Evolutionary conservation across 2,888 invertebrate species (phyloP).

Genomic region (Hyposoter dolosus): DNA sequence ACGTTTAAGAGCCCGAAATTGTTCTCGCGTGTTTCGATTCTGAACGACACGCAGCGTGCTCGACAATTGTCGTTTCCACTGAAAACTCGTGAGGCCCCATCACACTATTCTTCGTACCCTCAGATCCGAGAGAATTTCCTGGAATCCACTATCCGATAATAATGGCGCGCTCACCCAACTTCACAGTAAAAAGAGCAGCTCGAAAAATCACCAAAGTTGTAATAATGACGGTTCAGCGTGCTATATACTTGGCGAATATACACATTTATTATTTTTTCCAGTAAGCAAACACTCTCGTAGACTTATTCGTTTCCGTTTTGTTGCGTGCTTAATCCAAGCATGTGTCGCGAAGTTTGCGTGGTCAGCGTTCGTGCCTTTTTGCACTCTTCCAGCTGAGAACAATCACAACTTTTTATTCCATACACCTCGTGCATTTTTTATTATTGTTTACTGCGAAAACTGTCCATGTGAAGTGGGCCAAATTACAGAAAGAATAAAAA

Average conservation of each 20-base stretch:
- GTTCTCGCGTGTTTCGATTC: conserved; percentile 75
- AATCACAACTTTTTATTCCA: conserved; percentile 22
- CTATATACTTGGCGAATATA: conserved; percentile 67
- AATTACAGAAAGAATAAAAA: conserved; percentile 14
- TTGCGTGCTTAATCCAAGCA: conserved; percentile 41
- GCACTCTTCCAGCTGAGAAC: background rate
- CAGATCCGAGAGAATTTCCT: conserved; percentile 73
- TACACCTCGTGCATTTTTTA: background rate
- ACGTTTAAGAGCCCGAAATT: conserved; percentile 68
- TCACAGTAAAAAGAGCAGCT: conserved; percentile 70
- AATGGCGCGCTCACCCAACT: conserved; percentile 64
- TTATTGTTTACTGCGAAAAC: conserved; percentile 4
- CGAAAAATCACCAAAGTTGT: conserved; percentile 68
- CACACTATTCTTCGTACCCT: conserved; percentile 31
- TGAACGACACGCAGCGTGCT: conserved; percentile 42
- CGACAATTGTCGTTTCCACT: conserved; percentile 68
- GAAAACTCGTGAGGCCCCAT: conserved; percentile 70
- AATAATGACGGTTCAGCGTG: conserved; percentile 76
- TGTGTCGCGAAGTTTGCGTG: conserved; percentile 40
- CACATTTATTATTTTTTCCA: conserved; percentile 42
- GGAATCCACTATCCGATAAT: conserved; percentile 78
- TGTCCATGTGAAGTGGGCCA: conserved; percentile 33
- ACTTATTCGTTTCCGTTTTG: conserved; percentile 41
- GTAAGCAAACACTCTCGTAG: conserved; percentile 4
- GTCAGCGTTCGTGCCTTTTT: conserved; percentile 6